Percentiles rank a stretch among this genome's conserved stretches.
These are phyloP conservation scores for Drosophila lutescens DNA, from an alignment of 2,888 invertebrate species.

Conservation along the genomic window DNA sequence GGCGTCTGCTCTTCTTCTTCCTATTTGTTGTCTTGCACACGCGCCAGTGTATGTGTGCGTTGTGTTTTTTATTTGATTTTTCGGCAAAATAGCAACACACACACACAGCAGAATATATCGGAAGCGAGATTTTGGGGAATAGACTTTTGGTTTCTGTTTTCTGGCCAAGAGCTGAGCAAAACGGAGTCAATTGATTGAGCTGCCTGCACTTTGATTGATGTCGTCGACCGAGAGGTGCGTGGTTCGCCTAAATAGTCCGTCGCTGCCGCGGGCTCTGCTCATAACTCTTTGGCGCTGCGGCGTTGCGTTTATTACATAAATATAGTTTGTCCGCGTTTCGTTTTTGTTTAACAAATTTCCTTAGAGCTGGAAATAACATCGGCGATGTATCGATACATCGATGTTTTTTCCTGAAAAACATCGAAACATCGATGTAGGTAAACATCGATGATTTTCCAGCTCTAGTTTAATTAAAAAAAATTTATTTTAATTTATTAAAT, in stretches of 20 bases:
- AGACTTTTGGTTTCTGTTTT: slow-evolving; percentile 2
- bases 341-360: slow-evolving; percentile 39
- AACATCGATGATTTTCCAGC: too few relatives aligned
- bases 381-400: too few relatives aligned
- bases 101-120: background rate
- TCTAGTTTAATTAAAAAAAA: too few relatives aligned
- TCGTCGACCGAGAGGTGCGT: background rate
- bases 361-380: too few relatives aligned
- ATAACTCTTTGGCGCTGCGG: slow-evolving; percentile 16
- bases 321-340: slow-evolving; percentile 24
- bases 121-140: background rate
- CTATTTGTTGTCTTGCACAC: background rate
- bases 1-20: slow-evolving; percentile 10
- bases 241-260: slow-evolving; percentile 1
- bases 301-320: slow-evolving; percentile 33
- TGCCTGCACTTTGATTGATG: slow-evolving; percentile 4
- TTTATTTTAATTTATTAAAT: too few relatives aligned
- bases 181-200: slow-evolving; percentile 13
- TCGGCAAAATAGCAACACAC: slow-evolving; percentile 10
- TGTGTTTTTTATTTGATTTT: slow-evolving; percentile 28
- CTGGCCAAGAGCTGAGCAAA: slow-evolving; percentile 6
- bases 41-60: slow-evolving; percentile 10
- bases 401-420: too few relatives aligned
- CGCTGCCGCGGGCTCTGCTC: slow-evolving; percentile 4
- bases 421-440: too few relatives aligned